Conservation (phyloP, 2,888 invertebrate genomes). For the Phengaris alcon region DNA sequence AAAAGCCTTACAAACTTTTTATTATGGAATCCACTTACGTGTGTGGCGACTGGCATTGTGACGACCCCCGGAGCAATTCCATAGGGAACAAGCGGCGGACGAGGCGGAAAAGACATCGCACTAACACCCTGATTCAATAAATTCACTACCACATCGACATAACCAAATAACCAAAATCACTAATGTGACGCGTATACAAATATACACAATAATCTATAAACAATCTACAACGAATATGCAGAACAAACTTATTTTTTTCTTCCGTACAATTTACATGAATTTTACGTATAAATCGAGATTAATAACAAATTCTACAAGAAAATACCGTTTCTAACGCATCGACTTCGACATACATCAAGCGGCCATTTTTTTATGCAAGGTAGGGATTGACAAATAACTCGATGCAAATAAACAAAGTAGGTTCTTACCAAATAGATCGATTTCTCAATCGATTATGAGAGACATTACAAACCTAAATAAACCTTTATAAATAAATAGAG, state of each 20-base stretch:
- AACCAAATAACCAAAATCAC: constrained; percentile 35
- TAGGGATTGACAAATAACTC: not conserved
- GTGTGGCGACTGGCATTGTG: constrained; percentile 86
- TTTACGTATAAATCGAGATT: constrained; percentile 28
- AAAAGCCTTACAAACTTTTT: not conserved
- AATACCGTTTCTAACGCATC: constrained; percentile 35
- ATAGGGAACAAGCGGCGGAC: constrained; percentile 89
- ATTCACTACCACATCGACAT: constrained; percentile 35
- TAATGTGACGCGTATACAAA: constrained; percentile 39
- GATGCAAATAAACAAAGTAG: not conserved
- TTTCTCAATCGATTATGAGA: no score
- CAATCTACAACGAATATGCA: constrained; percentile 19
- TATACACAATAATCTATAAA: constrained; percentile 31
- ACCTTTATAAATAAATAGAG: no score
- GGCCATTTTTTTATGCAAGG: constrained; percentile 38
- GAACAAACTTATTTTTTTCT: constrained; percentile 18
- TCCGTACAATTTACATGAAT: constrained; percentile 12
- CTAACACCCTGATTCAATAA: constrained; percentile 36
- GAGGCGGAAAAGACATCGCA: constrained; percentile 93
- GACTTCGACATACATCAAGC: constrained; percentile 40
- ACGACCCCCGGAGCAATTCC: constrained; percentile 85
- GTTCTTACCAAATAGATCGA: no score
- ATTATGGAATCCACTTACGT: constrained; percentile 77
- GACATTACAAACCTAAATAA: no score
- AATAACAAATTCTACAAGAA: constrained; percentile 22